Evolutionary conservation across 35 echinoderm and acorn worm species (phyloP).

Genomic region (Hemicentrotus pulcherrimus): DNA sequence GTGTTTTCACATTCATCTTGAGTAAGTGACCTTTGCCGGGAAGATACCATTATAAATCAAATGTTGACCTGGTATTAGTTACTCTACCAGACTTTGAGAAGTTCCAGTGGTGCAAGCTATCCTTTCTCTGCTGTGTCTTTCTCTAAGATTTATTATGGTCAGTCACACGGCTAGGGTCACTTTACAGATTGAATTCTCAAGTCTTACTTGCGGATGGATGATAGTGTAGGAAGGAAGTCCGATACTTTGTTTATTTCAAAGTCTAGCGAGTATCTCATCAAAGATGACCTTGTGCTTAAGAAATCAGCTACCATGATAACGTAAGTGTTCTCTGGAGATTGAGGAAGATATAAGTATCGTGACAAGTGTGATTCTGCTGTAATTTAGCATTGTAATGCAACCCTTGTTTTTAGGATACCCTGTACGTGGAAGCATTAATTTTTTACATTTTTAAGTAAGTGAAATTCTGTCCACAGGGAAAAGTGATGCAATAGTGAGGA

Average conservation of each 20-base stretch:
- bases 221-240: neutral
- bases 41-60: neutral
- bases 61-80: neutral
- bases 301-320: neutral
- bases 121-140: neutral
- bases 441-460: neutral
- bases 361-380: neutral
- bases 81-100: neutral
- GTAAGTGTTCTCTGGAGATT: neutral
- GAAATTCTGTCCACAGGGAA: neutral
- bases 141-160: neutral
- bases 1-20: neutral
- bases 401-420: neutral
- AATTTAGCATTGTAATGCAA: neutral
- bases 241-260: neutral
- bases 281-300: neutral
- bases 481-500: neutral
- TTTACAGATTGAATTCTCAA: conserved; percentile 14
- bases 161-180: neutral
- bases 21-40: neutral
- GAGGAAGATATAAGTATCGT: neutral
- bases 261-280: neutral
- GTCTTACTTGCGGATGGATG: neutral
- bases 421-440: neutral
- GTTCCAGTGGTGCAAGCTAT: neutral